Evolutionary conservation across 2,888 invertebrate genomes (phyloP).

Genomic region (Papilio demoleus): DNA sequence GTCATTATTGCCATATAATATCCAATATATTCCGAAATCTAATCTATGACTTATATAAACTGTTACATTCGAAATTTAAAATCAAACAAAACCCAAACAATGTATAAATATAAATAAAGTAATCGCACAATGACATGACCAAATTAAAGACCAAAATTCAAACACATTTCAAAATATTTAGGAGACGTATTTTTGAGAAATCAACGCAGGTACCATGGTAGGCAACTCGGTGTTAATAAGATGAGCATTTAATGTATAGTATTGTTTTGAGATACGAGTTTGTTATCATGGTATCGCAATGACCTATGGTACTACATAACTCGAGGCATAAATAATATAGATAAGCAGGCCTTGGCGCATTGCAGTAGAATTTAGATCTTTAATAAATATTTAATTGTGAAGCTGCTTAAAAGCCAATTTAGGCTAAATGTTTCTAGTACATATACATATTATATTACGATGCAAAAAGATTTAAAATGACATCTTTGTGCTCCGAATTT

Average conservation of each 20-base stretch:
- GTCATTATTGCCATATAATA: no score
- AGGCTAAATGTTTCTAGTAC: background rate
- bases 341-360: conserved; percentile 6
- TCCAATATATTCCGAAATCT: no score
- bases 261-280: conserved; percentile 40
- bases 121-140: conserved; percentile 69
- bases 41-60: no score
- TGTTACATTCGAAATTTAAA: background rate
- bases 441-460: background rate
- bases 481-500: background rate
- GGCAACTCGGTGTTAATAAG: conserved; percentile 44
- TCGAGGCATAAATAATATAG: background rate
- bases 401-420: conserved; percentile 18
- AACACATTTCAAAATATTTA: conserved; percentile 51
- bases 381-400: conserved; percentile 11
- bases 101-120: conserved; percentile 47
- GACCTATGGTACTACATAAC: conserved; percentile 17
- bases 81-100: background rate
- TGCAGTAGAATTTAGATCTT: conserved; percentile 26
- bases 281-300: conserved; percentile 39
- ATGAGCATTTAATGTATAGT: conserved; percentile 27
- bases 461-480: background rate
- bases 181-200: conserved; percentile 59
- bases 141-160: conserved; percentile 67
- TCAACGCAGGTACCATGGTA: conserved; percentile 49